Evolutionary conservation across 2,113 vertebrate species (phyloP).

Genomic region (Neodontobutis hainanensis): DNA sequence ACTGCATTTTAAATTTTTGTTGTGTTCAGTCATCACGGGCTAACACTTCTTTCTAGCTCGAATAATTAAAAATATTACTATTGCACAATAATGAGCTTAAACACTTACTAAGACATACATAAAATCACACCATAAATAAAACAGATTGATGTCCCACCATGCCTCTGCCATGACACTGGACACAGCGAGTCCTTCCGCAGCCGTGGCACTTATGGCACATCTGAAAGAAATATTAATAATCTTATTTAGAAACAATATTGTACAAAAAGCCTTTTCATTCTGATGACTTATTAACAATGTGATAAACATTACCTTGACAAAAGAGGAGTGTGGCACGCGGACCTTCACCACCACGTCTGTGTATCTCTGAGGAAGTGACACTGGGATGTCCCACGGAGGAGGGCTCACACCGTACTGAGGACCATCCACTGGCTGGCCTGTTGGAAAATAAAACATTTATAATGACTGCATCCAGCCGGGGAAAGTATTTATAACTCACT

Average conservation of each 20-base stretch:
- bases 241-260: too few species aligned
- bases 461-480: background rate
- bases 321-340: slow-evolving; percentile 77
- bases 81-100: too few species aligned
- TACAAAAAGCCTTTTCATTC: background rate
- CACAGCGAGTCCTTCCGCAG: slow-evolving; percentile 70
- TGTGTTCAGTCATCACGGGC: too few species aligned
- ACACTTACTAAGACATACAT: too few species aligned
- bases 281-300: background rate
- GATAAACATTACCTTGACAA: slow-evolving; percentile 76
- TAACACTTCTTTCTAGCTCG: too few species aligned
- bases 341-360: slow-evolving; percentile 72
- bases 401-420: slow-evolving; percentile 79
- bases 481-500: too few species aligned
- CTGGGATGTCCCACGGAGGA: slow-evolving; percentile 79
- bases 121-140: background rate
- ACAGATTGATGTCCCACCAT: slow-evolving; percentile 52
- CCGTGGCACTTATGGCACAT: slow-evolving; percentile 76
- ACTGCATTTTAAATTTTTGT: too few species aligned
- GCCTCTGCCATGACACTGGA: slow-evolving; percentile 65
- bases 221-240: slow-evolving; percentile 50
- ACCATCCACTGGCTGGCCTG: slow-evolving; percentile 80
- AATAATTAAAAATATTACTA: too few species aligned
- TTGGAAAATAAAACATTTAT: background rate
- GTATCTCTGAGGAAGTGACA: slow-evolving; percentile 74